Evolutionary conservation across 2,113 vertebrate species (phyloP), one percentile per base, ranked within the genome.

Genomic region (Athene cunicularia): DNA sequence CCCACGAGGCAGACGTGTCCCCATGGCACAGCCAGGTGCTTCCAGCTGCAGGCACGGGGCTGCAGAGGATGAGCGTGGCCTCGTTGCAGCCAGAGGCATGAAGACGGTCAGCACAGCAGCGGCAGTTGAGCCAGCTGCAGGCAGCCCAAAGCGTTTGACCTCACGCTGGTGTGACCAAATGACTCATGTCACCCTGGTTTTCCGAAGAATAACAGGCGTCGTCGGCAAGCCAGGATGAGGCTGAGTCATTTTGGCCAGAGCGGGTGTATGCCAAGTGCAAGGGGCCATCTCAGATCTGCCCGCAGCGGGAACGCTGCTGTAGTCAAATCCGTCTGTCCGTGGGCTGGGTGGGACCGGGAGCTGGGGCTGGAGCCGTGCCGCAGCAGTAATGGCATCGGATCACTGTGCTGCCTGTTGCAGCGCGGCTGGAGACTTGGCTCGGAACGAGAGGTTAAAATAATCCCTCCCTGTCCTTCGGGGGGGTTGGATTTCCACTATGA

Each of bases 251-350:
- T 30, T 1, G 56, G 80, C 35, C 24, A 7, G 50, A 67, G 68
- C 8, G 21, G 59, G 77, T 18, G 15, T 27, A 74, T 2, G 50
- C 47, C 5, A 73, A 89, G 83, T 1, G 28, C 64, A 5, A 59
- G n/a, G 7, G 80, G n/a, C 72, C 71, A 22, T 19, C 72, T 53
- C 15, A 0, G 59, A 24, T 16, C 35, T 1, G 1, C 2, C 33
- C 1, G 1, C 71, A 39, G 88, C 17, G 0, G 53, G 35, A 80
- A 39, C 24, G 0, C 16, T 13, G 70, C 91, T 5, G 9, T 10
- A 2, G 41, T 2, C 27, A 9, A 9, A 80, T 16, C 66, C 3
- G 4, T 3, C 0, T 0, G 9, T 84, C 28, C 2, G 0, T 1
- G 72, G 53, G 52, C 53, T 30, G 72, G 86, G 50, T 45, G 80